Percentiles rank a stretch among this genome's conserved stretches.
These are phyloP conservation scores for Tenualosa ilisha DNA, from an alignment of 2,797 vertebrate species.

Conservation along the genomic window DNA sequence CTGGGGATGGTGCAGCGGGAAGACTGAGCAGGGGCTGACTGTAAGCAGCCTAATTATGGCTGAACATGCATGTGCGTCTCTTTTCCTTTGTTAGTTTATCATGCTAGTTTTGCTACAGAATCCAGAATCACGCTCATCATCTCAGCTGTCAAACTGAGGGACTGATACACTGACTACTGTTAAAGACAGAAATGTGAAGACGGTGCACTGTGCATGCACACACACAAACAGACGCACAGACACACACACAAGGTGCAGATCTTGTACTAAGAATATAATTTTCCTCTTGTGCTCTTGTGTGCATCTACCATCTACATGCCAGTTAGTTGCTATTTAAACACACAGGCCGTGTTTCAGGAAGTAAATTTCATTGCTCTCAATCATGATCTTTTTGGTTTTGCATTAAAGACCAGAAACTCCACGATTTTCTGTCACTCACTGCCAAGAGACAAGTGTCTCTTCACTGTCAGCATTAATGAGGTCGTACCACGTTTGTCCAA, in stretches of 20 bases:
- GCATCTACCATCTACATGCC: background rate
- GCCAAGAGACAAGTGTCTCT: background rate
- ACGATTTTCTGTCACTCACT: background rate
- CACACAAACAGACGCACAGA: background rate
- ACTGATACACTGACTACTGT: background rate
- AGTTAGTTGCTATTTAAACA: background rate
- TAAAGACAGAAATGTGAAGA: background rate
- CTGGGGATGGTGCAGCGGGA: background rate
- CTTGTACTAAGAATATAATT: background rate
- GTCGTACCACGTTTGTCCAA: background rate
- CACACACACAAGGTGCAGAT: background rate
- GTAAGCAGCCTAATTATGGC: conserved; percentile 24
- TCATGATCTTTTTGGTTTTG: background rate
- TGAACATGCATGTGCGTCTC: background rate
- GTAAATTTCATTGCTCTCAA: background rate
- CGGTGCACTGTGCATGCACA: background rate
- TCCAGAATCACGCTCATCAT: background rate
- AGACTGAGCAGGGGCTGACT: background rate
- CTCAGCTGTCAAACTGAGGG: background rate
- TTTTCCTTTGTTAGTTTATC: conserved; percentile 21
- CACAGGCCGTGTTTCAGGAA: background rate
- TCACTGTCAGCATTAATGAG: background rate
- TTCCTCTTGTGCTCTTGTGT: background rate
- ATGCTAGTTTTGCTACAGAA: background rate
- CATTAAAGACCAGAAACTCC: background rate